phyloP scores from a whole-genome alignment of 2,888 invertebrate species.

The Lasioglossum vierecki region DNA sequence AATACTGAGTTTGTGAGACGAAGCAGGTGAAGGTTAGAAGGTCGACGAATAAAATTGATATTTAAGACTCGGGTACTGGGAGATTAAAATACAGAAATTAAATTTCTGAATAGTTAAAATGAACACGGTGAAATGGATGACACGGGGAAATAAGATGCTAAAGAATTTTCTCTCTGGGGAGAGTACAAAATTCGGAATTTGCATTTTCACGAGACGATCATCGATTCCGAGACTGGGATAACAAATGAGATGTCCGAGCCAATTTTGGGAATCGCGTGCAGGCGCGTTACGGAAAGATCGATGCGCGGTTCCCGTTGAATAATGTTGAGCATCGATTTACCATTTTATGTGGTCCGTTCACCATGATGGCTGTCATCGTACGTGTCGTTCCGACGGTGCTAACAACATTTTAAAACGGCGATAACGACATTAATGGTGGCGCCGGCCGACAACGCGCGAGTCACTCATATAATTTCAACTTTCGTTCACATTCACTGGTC shows the following conservation, averaged over 20 bases:
- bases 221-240: not conserved
- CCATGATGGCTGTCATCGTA: constrained; percentile 63
- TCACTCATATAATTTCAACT: constrained; percentile 23
- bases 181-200: not conserved
- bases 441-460: not conserved
- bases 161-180: not conserved
- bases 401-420: constrained; percentile 48
- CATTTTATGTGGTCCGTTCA: constrained; percentile 67
- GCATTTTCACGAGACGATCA: not conserved
- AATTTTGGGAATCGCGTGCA: too few relatives aligned
- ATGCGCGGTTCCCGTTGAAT: not conserved
- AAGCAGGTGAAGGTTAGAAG: too few relatives aligned
- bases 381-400: constrained; percentile 34
- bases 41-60: too few relatives aligned
- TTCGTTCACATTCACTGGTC: constrained; percentile 33
- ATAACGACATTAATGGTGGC: constrained; percentile 22
- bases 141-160: not conserved
- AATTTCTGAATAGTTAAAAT: not conserved
- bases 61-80: too few relatives aligned
- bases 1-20: too few relatives aligned
- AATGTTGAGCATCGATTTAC: constrained; percentile 57
- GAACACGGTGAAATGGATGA: not conserved
- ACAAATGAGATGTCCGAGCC: not conserved
- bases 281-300: not conserved
- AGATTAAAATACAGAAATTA: not conserved